phyloP scores from a whole-genome alignment of 2,113 vertebrate genomes.

The Cavia porcellus region DNA sequence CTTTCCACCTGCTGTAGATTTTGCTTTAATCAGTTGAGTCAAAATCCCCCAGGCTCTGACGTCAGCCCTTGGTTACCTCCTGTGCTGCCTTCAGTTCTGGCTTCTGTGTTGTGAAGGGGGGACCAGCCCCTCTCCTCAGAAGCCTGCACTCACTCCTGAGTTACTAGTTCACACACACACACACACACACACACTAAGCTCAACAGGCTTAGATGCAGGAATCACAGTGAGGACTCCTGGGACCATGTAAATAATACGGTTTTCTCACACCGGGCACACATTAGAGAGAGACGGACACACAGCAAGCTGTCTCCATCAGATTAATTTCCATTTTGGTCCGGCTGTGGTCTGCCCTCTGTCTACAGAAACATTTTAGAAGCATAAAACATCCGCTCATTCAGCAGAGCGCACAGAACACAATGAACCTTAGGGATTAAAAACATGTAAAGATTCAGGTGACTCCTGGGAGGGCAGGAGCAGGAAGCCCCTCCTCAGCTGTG shows the following conservation, averaged over 20 bases:
- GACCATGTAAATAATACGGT: neutral
- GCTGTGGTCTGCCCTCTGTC: neutral
- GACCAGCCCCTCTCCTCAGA: no score
- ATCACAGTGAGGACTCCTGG: neutral
- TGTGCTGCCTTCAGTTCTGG: no score
- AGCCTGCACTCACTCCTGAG: no score
- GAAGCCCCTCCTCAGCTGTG: no score
- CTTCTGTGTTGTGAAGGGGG: no score
- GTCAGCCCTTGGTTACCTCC: no score
- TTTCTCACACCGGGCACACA: neutral
- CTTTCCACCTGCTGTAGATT: no score
- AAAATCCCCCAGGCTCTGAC: no score
- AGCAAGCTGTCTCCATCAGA: no score
- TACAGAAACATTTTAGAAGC: neutral
- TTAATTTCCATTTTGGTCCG: no score
- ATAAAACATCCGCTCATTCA: neutral
- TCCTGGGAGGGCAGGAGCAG: neutral
- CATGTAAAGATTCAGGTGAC: neutral
- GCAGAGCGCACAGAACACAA: neutral
- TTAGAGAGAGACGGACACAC: neutral
- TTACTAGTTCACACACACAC: no score
- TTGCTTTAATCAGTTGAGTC: no score
- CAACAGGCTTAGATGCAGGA: neutral
- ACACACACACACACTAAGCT: neutral
- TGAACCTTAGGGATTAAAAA: neutral